phyloP scores from a whole-genome alignment of 2,113 vertebrate species.

The Trichechus manatus region DNA sequence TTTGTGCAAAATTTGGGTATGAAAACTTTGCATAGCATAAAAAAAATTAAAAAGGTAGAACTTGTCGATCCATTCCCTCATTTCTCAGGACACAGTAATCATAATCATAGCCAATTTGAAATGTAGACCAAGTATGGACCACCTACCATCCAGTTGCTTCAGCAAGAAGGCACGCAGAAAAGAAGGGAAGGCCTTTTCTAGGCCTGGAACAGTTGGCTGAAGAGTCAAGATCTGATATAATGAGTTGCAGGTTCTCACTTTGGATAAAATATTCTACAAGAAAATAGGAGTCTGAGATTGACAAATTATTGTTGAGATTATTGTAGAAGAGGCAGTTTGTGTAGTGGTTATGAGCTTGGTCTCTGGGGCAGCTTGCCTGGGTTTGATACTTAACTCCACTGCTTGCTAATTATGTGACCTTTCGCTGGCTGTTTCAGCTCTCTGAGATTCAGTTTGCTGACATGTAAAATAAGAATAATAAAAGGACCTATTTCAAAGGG shows the following conservation, averaged over 20 bases:
- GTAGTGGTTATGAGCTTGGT: too few species aligned
- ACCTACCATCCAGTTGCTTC: background rate
- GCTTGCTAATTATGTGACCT: too few species aligned
- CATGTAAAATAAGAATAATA: background rate
- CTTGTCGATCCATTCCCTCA: background rate
- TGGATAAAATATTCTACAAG: background rate
- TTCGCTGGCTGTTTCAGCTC: background rate
- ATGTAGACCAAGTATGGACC: accelerated
- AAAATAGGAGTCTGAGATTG: background rate
- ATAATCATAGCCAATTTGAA: background rate
- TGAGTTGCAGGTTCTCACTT: background rate
- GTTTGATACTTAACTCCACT: accelerated
- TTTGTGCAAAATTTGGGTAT: background rate
- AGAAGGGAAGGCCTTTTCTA: accelerated
- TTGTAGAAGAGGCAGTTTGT: background rate
- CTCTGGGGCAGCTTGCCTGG: background rate
- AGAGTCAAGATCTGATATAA: background rate
- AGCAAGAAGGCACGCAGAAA: background rate
- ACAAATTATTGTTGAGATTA: background rate
- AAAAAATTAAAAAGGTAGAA: background rate
- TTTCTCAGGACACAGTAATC: background rate
- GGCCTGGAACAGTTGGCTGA: background rate
- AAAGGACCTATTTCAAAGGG: background rate
- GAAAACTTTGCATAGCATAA: background rate
- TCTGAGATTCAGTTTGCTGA: background rate